Conservation (phyloP, 2,113 vertebrate species). For the Nipponia nippon region DNA sequence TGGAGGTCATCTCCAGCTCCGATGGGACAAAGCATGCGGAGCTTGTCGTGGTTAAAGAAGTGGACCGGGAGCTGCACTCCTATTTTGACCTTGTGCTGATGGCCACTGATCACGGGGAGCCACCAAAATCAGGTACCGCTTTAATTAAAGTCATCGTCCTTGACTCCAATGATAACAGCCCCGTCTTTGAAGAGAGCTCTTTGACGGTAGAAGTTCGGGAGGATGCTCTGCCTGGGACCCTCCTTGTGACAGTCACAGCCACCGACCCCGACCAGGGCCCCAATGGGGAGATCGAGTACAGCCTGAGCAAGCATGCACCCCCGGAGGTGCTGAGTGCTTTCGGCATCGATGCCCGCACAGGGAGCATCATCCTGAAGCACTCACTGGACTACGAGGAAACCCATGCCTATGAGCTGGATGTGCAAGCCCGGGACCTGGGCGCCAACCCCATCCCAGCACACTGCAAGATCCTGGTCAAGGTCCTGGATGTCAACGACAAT, state of each 20-base stretch:
- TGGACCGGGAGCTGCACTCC: constrained; percentile 85
- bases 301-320: constrained; percentile 81
- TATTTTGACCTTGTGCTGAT: constrained; percentile 80
- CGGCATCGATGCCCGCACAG: constrained; percentile 75
- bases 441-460: constrained; percentile 88
- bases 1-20: constrained; percentile 77
- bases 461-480: constrained; percentile 86
- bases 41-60: constrained; percentile 84
- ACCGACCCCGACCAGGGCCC: constrained; percentile 89
- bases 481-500: constrained; percentile 87
- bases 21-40: constrained; percentile 82
- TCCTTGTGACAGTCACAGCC: constrained; percentile 83
- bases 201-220: constrained; percentile 80
- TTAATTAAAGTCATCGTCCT: constrained; percentile 83
- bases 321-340: constrained; percentile 81
- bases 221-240: constrained; percentile 80
- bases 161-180: constrained; percentile 94
- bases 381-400: constrained; percentile 84
- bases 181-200: constrained; percentile 81
- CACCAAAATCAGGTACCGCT: constrained; percentile 83
- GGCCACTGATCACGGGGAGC: constrained; percentile 86
- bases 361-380: constrained; percentile 75
- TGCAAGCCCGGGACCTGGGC: constrained; percentile 86
- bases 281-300: constrained; percentile 91
- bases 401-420: constrained; percentile 78